Base-by-base conservation (phyloP, 2,797 vertebrate genomes). In the Semotilus atromaculatus region DNA sequence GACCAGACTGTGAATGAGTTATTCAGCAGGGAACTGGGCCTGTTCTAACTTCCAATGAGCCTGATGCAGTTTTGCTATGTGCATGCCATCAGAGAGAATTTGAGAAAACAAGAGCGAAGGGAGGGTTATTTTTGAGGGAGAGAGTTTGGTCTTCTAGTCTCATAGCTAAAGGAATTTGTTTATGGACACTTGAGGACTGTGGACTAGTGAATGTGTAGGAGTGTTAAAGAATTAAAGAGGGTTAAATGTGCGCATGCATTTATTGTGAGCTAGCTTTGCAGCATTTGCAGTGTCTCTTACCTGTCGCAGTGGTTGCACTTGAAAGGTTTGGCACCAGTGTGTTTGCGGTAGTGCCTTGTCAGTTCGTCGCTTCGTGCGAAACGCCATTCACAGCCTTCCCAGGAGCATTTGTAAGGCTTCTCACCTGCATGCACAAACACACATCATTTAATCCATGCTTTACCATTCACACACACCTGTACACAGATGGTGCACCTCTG, bases 231-330 rank as follows among this genome's bases (percentile, higher is more conserved):
- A 60, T 31, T 62, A 18, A 43, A 48, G 64, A 21, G 9, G 43
- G 58, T 36, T 68, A 67, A 83, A 75, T 83, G 14, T 11, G 38
- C 31, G 10, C 58, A 66, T 66, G 38, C 23, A 51, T 66, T 40
- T 38, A 51, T 23, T 48, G 68, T 36, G 21, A 60, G 40, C 60
- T 67, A 40, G 19, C 34, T 58, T 83, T 83, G 62, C 3, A 55
- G 58, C 6, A 77, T 82, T 62, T 36, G 29, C 21, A 26, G 48
- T 48, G 36, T 55, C 26, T 86, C 92, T 96, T 96, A 99, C 98
- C 98, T 99, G 97, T 99, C 98, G 94, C 98, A 99, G 96, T 99
- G 98, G 97, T 99, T 99, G 95, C 98, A 99, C 96, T 99, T 99
- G 94, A 99, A 99, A 94, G 98, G 98, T 92, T 99, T 99, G 95